These are phyloP conservation scores for Potamarius usumacintae DNA, from an alignment of 2,113 vertebrate genomes.

Conservation along the genomic window DNA sequence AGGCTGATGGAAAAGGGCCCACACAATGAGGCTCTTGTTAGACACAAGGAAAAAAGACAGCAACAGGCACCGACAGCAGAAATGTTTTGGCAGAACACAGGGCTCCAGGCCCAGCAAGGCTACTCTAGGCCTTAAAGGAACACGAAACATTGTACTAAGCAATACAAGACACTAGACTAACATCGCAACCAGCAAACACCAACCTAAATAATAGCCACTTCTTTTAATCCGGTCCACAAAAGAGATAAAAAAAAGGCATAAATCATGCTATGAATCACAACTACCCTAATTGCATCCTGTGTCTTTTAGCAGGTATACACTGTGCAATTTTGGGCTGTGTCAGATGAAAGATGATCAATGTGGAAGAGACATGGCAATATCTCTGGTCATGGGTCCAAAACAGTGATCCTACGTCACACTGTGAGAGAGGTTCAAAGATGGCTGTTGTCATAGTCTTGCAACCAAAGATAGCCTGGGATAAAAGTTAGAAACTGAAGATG, in stretches of 20 bases:
- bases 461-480: too few species aligned
- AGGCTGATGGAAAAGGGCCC: not conserved
- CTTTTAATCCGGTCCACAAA: conserved; percentile 1
- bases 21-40: conserved; percentile 37
- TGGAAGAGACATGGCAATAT: too few species aligned
- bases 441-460: too few species aligned
- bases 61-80: conserved; percentile 32
- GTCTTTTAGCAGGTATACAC: not conserved
- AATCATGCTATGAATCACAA: conserved; percentile 42
- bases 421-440: too few species aligned
- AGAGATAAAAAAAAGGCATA: conserved; percentile 27
- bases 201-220: conserved; percentile 5
- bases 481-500: too few species aligned
- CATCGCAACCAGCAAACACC: conserved; percentile 10
- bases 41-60: conserved; percentile 21
- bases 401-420: too few species aligned
- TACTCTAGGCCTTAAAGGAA: conserved; percentile 30
- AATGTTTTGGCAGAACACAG: conserved; percentile 36
- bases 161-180: conserved; percentile 9
- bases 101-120: conserved; percentile 15
- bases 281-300: conserved; percentile 24
- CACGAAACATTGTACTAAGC: not conserved
- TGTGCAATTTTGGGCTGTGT: too few species aligned
- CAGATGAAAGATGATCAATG: too few species aligned
- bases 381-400: too few species aligned